Evolutionary conservation across 2,113 vertebrate species (phyloP).

Genomic region (Columbina picui): DNA sequence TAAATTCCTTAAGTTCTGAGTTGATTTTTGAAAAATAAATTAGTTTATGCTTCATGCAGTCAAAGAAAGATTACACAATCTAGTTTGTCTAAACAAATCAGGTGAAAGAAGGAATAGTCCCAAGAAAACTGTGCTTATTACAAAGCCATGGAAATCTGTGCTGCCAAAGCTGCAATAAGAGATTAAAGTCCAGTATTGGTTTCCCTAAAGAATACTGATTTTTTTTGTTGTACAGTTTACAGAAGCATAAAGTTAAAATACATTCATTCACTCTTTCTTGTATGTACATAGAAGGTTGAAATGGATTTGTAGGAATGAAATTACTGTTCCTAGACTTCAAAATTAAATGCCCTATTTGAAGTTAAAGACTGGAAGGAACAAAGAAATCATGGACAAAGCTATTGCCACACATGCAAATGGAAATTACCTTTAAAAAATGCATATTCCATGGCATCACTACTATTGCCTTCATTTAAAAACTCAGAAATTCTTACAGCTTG

Average conservation of each 20-base stretch:
- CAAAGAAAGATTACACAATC: not conserved
- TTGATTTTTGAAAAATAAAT: not conserved
- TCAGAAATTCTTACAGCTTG: not conserved
- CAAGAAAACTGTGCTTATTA: not conserved
- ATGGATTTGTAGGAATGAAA: not conserved
- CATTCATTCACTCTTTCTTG: not conserved
- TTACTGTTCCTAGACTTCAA: not conserved
- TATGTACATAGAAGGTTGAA: not conserved
- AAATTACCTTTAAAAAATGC: not conserved
- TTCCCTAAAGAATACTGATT: not conserved
- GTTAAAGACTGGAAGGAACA: not conserved
- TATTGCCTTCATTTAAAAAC: not conserved
- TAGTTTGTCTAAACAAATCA: not conserved
- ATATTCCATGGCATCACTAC: not conserved
- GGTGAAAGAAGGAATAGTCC: not conserved
- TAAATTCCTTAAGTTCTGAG: not conserved
- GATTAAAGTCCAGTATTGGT: not conserved
- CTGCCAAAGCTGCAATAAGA: not conserved
- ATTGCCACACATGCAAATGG: not conserved
- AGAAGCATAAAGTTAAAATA: not conserved
- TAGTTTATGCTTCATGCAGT: not conserved
- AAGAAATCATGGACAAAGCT: not conserved
- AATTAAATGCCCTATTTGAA: not conserved
- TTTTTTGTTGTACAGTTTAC: not conserved
- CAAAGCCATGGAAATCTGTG: not conserved